Evolutionary conservation across 2,797 vertebrate species (phyloP), one percentile per base, ranked within the genome.

Genomic region (Limnodromus scolopaceus): DNA sequence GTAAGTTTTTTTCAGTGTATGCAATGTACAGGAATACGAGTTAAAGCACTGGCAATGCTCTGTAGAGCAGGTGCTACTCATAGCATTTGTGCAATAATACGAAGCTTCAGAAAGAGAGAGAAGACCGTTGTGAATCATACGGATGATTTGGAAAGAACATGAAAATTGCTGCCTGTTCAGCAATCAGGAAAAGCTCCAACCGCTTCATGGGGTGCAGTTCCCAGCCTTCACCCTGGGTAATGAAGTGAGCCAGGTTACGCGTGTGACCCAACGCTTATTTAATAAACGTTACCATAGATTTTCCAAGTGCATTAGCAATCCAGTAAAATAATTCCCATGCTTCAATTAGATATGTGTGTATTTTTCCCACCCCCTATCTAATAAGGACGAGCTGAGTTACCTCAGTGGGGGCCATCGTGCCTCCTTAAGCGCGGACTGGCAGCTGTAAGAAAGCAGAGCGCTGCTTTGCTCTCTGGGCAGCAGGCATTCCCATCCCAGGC

Each of bases 331-430:
- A 89, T 86, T 77, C 55, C 27, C 25, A 36, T 76, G 48, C 55
- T 79, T 92, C 77, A 92, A 28, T 89, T 87, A 76, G 38, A 48
- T 77, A 48, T 2, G 20, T 60, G 23, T 91, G 34, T 64, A 43
- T 63, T 91, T 88, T 46, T 2, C 0, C 1, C 34, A 14, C 16
- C 16, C 7, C 58, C 16, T 4, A 12, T 69, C 75, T 91, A 77
- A 87, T 77, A 45, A 82, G 57, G n/a, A 87, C 70, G 68, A 84
- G 75, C 75, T 80, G 92, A 95, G 64, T 92, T 95, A 46, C 77
- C 84, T 83, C 80, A 74, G 74, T 32, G 0, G 0, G 28, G 77
- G 66, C 93, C 72, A 86, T 63, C 57, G 16, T 18, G 72, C 79
- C 80, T 93, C 80, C 63, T 90, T 82, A 48, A 55, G 43, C 79